Conservation (phyloP, 1,140 invertebrate genomes). For the Lineus longissimus region DNA sequence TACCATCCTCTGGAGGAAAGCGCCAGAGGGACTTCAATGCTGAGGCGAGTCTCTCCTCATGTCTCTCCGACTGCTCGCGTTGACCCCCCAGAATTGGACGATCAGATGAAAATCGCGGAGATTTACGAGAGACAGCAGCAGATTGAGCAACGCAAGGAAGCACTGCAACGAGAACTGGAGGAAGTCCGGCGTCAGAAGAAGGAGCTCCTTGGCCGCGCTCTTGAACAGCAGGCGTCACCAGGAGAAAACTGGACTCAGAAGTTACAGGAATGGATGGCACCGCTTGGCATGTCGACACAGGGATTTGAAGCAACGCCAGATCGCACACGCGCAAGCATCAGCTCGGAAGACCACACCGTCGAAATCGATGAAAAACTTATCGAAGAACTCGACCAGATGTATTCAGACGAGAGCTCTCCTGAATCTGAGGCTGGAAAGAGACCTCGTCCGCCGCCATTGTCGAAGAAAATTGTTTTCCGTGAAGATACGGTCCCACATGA, state of each 20-base stretch:
- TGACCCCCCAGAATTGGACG: neutral
- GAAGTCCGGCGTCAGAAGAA: neutral
- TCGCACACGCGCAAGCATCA: neutral
- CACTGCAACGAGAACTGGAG: neutral
- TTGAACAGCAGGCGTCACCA: neutral
- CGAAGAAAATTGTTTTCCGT: neutral
- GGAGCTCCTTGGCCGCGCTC: neutral
- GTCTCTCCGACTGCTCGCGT: neutral
- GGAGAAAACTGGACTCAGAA: neutral
- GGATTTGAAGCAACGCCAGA: neutral
- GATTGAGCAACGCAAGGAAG: constrained; percentile 1
- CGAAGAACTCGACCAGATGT: constrained; percentile 3
- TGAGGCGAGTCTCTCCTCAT: too few relatives aligned
- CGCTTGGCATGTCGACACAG: neutral
- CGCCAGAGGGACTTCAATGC: too few relatives aligned
- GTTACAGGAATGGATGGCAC: constrained; percentile 7
- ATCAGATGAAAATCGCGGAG: too few relatives aligned
- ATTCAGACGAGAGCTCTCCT: neutral
- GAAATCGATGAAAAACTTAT: constrained; percentile 5
- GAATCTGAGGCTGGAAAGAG: neutral
- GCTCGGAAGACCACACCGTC: neutral
- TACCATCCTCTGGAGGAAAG: too few relatives aligned
- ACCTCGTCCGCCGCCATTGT: constrained; percentile 1
- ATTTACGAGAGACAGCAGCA: too few relatives aligned
- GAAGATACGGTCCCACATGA: constrained; percentile 3